Conservation (phyloP, 2,113 vertebrate species). For the Falcunculus frontatus region DNA sequence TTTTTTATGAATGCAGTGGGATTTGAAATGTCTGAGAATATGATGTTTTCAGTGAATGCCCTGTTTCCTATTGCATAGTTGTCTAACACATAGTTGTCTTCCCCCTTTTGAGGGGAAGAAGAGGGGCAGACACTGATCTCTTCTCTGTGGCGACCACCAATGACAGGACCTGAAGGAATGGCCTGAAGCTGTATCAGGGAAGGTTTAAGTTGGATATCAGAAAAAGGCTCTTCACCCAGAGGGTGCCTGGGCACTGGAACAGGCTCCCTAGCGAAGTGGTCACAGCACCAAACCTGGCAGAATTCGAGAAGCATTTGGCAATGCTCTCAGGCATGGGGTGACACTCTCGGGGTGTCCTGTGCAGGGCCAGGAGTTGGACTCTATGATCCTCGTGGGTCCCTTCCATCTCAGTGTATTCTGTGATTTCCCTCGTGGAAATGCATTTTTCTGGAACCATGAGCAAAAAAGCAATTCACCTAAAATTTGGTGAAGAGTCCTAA, state of each 20-base stretch:
- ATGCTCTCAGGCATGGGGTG: not conserved
- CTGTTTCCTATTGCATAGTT: not conserved
- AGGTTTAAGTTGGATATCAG: not conserved
- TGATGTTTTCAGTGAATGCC: not conserved
- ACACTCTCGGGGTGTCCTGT: not conserved
- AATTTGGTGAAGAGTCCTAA: not conserved
- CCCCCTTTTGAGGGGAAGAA: not conserved
- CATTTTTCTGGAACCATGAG: not conserved
- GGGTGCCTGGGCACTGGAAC: not conserved
- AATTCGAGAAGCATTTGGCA: accelerated
- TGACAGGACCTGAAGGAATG: not conserved
- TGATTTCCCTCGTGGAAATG: not conserved
- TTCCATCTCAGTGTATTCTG: not conserved
- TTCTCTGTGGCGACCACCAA: not conserved
- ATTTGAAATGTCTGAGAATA: not conserved
- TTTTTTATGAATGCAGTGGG: not conserved
- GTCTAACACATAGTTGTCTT: not conserved
- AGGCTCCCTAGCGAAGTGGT: not conserved
- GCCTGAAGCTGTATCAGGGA: not conserved
- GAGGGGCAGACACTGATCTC: not conserved
- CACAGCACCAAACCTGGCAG: not conserved
- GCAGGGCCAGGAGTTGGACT: not conserved
- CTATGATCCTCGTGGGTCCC: accelerated
- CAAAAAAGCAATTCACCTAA: not conserved
- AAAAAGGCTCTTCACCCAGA: not conserved